These are phyloP conservation scores for Cricetomys ansorgei DNA, from an alignment of 2,113 vertebrate genomes.

Conservation along the genomic window DNA sequence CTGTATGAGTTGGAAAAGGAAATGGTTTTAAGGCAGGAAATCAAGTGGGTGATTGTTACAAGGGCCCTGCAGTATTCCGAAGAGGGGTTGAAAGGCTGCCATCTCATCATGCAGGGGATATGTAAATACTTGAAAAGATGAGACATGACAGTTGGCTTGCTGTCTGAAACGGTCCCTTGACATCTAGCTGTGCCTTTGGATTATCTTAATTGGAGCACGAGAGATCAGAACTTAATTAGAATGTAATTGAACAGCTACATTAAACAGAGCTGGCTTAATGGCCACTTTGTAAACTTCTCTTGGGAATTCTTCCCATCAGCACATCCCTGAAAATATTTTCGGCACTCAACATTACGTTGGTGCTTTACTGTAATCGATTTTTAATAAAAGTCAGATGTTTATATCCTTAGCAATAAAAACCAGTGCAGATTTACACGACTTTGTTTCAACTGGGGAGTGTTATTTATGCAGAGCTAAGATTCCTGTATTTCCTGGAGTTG, in stretches of 20 bases:
- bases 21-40: slow-evolving; percentile 22
- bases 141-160: neutral
- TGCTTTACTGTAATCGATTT: slow-evolving; percentile 37
- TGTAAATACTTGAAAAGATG: slow-evolving; percentile 49
- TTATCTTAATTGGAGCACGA: slow-evolving; percentile 56
- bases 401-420: slow-evolving; percentile 15
- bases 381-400: slow-evolving; percentile 29
- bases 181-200: slow-evolving; percentile 35
- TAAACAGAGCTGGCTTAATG: slow-evolving; percentile 24
- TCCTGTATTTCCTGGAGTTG: neutral
- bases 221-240: slow-evolving; percentile 67
- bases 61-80: neutral
- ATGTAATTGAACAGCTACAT: slow-evolving; percentile 49
- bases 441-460: neutral
- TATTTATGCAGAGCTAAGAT: neutral
- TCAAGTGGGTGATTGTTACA: neutral
- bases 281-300: neutral
- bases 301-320: slow-evolving; percentile 35
- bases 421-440: neutral
- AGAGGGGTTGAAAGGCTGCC: neutral
- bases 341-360: neutral
- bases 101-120: neutral
- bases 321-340: slow-evolving; percentile 39
- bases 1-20: neutral
- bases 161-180: slow-evolving; percentile 26